Evolutionary conservation across 2,797 vertebrate species (phyloP).

Genomic region (Phalanger gymnotis): DNA sequence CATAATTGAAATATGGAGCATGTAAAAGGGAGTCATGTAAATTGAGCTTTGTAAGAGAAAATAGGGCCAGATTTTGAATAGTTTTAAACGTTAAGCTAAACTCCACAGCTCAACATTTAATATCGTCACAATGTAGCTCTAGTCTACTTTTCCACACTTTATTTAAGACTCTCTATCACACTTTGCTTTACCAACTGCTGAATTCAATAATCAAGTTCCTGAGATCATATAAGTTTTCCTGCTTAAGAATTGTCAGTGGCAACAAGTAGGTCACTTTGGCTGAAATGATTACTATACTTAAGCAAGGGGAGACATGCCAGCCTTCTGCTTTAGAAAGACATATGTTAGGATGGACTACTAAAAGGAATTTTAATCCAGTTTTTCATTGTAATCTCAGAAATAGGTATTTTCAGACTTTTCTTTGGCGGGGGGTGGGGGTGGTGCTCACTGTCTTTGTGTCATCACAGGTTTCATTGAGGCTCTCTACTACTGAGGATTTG

Average conservation of each 20-base stretch:
- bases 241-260: neutral
- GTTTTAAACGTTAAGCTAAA: neutral
- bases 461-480: too few species aligned
- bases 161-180: neutral
- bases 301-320: neutral
- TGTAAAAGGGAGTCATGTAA: neutral
- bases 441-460: too few species aligned
- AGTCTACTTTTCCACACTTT: neutral
- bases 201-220: neutral
- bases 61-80: neutral
- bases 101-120: neutral
- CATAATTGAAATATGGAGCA: neutral
- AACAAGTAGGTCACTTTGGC: neutral
- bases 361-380: neutral
- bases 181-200: neutral
- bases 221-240: neutral
- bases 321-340: neutral
- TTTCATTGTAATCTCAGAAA: neutral
- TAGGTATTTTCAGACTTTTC: neutral
- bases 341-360: neutral
- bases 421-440: too few species aligned
- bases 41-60: neutral
- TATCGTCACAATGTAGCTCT: neutral
- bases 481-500: too few species aligned
- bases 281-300: neutral